Conservation (phyloP, 2,797 vertebrate genomes). For the Enteromius radiatus region DNA sequence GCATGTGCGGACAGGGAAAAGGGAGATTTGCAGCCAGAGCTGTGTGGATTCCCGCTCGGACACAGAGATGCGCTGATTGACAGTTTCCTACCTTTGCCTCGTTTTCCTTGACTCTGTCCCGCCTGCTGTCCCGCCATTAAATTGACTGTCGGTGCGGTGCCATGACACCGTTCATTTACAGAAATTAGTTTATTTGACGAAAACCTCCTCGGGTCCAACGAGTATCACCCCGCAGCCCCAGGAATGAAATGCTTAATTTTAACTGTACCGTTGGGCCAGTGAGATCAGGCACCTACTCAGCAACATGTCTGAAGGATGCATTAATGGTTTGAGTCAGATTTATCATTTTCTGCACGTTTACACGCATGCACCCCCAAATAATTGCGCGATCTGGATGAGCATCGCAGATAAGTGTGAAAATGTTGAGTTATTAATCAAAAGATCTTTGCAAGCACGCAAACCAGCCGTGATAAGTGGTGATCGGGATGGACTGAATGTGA, state of each 20-base stretch:
- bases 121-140: constrained; percentile 88
- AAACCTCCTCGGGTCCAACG: constrained; percentile 57
- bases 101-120: constrained; percentile 84
- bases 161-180: constrained; percentile 84
- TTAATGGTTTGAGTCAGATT: neutral
- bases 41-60: constrained; percentile 77
- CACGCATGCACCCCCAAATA: neutral
- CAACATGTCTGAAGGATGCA: constrained; percentile 31
- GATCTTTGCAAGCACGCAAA: neutral
- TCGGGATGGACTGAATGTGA: constrained; percentile 12
- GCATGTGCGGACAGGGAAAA: constrained; percentile 74
- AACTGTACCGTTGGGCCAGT: neutral
- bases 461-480: neutral
- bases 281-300: constrained; percentile 30
- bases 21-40: constrained; percentile 75
- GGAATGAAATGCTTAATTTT: constrained; percentile 2
- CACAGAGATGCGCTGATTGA: constrained; percentile 76
- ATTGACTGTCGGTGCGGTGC: constrained; percentile 83
- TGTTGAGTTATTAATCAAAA: neutral
- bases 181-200: constrained; percentile 70
- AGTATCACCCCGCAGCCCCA: constrained; percentile 40
- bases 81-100: constrained; percentile 85
- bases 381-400: neutral
- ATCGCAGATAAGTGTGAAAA: neutral
- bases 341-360: constrained; percentile 17